These are phyloP conservation scores for Pontoporia blainvillei DNA, from an alignment of 2,113 vertebrate species.

Conservation along the genomic window DNA sequence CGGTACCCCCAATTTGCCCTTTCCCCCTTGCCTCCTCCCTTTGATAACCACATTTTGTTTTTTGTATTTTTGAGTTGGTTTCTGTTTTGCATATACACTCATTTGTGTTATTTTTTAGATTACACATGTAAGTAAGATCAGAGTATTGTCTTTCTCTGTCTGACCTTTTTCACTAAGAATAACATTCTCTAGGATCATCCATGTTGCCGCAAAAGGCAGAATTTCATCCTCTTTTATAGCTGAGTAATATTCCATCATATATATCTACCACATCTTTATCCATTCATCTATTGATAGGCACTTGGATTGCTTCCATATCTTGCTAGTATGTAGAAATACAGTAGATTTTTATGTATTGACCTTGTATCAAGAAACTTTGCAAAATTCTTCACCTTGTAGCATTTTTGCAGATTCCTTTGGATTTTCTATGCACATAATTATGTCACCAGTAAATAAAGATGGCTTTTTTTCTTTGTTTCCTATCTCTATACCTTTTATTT, in stretches of 20 bases:
- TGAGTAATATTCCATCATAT: no score
- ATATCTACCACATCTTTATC: neutral
- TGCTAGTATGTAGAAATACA: neutral
- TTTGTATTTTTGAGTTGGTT: neutral
- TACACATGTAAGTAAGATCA: neutral
- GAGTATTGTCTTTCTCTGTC: neutral
- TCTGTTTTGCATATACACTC: neutral
- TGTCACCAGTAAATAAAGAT: neutral
- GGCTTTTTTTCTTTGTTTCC: neutral
- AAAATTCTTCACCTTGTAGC: neutral
- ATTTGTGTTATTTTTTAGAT: neutral
- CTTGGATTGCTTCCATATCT: neutral
- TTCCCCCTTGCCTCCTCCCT: neutral
- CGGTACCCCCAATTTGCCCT: neutral
- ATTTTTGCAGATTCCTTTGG: neutral
- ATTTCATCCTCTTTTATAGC: neutral
- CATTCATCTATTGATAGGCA: neutral
- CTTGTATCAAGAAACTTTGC: neutral
- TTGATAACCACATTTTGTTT: neutral
- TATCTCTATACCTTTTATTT: neutral
- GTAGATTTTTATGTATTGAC: neutral
- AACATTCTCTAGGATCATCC: neutral
- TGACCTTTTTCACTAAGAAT: neutral
- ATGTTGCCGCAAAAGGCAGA: neutral
- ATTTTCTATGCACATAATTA: neutral